Evolutionary conservation across 2,113 vertebrate species (phyloP).

Genomic region (Toxostoma redivivum): DNA sequence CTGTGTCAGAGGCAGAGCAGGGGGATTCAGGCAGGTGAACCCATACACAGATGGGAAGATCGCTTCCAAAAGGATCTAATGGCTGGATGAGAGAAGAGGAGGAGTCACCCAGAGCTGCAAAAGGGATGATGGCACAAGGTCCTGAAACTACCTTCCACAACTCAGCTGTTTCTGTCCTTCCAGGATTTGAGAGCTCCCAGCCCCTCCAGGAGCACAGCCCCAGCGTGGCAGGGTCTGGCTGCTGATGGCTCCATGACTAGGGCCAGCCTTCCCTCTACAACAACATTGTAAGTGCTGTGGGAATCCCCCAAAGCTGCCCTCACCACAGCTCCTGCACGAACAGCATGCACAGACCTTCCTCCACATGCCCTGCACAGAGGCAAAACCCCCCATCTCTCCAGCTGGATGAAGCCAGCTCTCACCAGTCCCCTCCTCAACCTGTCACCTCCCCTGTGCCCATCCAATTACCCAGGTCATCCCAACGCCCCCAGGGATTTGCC

Average conservation of each 20-base stretch:
- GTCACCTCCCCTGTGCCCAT: neutral
- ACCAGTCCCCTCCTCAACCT: fast-evolving
- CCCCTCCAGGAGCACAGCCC: fast-evolving
- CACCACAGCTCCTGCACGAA: fast-evolving
- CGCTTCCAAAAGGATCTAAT: neutral
- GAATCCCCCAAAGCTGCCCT: neutral
- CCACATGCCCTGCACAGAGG: neutral
- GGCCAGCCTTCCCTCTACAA: neutral
- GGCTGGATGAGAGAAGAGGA: neutral
- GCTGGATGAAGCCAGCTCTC: neutral
- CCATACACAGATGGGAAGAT: neutral
- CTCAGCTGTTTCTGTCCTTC: neutral
- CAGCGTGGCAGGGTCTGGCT: neutral
- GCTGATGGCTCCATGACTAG: neutral
- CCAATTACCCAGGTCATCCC: neutral
- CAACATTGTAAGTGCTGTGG: neutral
- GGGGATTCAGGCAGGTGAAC: neutral
- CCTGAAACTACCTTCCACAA: neutral
- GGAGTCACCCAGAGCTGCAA: neutral
- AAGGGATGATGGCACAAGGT: neutral
- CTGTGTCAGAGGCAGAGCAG: neutral
- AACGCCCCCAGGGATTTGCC: neutral
- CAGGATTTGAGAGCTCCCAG: neutral
- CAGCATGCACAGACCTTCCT: neutral
- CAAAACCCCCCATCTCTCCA: neutral